Evolutionary conservation across 2,888 invertebrate genomes (phyloP), one percentile per base, ranked within the genome.

Genomic region (Xylota sylvarum): DNA sequence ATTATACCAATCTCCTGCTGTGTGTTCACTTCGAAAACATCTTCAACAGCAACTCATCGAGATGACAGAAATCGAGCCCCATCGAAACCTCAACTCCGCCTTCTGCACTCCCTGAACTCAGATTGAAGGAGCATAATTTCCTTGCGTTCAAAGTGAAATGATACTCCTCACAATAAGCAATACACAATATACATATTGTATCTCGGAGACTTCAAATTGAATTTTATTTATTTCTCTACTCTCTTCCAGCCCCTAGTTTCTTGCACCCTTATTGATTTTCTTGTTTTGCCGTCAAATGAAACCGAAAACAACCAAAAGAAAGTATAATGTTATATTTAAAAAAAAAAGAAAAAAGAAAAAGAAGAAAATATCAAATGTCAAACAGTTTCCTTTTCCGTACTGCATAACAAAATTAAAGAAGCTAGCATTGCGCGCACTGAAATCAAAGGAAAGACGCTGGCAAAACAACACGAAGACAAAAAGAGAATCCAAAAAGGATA

Each of bases 371-470:
- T 67, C 64, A 72, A 60, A 67, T 67, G 67, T 73, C 65, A 67
- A 60, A 58, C 40, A 37, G 35, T 64, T 62, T 56, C 56, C 35
- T 56, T 64, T 64, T 70, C 56, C 56, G 40, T 23, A 23, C 62
- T 46, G 70, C 19, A 55, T 43, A 37, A 43, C 70, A 62, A 64
- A 72, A 64, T 79, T 72, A 79, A 72, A 37, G 48, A 48, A 55
- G 65, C 55, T 23, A 40, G n/a, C 56, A 27, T 23, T 40, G 0
- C 30, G 30, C 27, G 64, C 64, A 56, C 12, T 14, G 37, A 79
- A 79, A 79, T 79, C 79, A 79, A 79, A 72, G 64, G 27, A 70
- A 73, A 60, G 9, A 23, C 30, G 30, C 56, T 55, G 55, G 30
- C 46, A 72, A 60, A 48, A 58, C 46, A 52, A 43, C 62, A 52